phyloP scores from a whole-genome alignment of 2,113 vertebrate genomes.

The Neodon shergylaensis region DNA sequence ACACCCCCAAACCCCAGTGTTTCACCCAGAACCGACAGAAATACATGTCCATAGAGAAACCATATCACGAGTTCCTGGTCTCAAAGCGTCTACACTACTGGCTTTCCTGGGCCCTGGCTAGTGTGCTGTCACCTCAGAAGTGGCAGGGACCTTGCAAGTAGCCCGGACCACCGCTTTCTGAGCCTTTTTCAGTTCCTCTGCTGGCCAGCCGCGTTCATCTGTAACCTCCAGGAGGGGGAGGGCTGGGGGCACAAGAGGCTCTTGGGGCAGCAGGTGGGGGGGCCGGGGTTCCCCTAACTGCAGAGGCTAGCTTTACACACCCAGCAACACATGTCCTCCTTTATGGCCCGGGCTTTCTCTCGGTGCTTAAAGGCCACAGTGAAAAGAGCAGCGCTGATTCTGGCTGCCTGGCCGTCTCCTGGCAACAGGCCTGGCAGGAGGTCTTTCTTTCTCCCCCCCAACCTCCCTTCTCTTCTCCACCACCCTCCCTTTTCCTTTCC shows the following conservation, averaged over 20 bases:
- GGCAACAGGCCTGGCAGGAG: constrained; percentile 96
- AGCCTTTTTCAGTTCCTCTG: background rate
- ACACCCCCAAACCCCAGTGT: background rate
- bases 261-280: constrained; percentile 41
- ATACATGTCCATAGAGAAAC: background rate
- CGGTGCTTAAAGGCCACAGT: constrained; percentile 91
- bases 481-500: constrained; percentile 55
- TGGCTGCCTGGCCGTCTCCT: constrained; percentile 95
- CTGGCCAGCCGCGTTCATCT: constrained; percentile 25
- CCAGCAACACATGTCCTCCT: constrained; percentile 95
- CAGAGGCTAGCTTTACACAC: constrained; percentile 88
- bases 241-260: constrained; percentile 43
- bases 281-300: constrained; percentile 81
- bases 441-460: constrained; percentile 88
- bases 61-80: background rate
- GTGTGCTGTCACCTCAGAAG: background rate
- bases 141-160: constrained; percentile 8
- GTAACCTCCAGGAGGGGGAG: constrained; percentile 61
- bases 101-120: background rate
- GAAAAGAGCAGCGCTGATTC: constrained; percentile 97
- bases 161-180: background rate
- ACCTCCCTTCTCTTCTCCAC: constrained; percentile 66
- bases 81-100: background rate
- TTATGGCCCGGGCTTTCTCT: constrained; percentile 90
- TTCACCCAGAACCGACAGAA: background rate